A percentile compares a stretch with the other conserved stretches of the same genome.
Evolutionary conservation across 2,797 vertebrate genomes (phyloP).

Genomic region (Etheostoma nigrum): DNA sequence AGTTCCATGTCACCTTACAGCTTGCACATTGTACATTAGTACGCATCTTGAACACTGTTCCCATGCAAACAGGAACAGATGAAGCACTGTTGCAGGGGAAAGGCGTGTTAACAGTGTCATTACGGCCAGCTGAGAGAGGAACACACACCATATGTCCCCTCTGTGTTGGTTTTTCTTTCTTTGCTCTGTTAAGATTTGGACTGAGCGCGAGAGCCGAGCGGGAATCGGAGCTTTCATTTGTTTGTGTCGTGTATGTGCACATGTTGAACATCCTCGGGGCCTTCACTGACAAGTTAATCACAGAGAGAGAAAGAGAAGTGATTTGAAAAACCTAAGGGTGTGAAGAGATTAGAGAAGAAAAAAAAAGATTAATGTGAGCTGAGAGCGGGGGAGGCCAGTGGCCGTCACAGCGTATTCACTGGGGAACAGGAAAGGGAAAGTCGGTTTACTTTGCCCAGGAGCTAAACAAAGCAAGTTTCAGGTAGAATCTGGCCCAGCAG

Average conservation of each 20-base stretch:
- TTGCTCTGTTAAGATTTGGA: background rate
- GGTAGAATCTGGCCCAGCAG: background rate
- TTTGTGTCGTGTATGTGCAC: background rate
- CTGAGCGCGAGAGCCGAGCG: background rate
- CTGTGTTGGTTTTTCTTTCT: slow-evolving; percentile 13
- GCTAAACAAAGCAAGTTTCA: background rate
- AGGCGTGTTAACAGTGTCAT: slow-evolving; percentile 36
- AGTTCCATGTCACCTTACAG: background rate
- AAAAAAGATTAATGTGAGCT: background rate
- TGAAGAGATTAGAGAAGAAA: background rate
- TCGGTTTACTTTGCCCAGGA: background rate
- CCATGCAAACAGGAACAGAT: slow-evolving; percentile 25
- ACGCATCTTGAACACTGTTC: slow-evolving; percentile 5
- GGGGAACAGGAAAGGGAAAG: too few relatives aligned
- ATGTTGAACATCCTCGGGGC: background rate
- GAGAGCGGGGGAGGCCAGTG: background rate
- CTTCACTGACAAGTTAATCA: slow-evolving; percentile 39
- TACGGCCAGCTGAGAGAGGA: slow-evolving; percentile 20
- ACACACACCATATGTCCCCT: background rate
- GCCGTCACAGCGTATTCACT: slow-evolving; percentile 7
- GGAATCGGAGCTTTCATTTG: too few relatives aligned
- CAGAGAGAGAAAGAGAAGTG: background rate
- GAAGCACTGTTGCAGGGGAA: slow-evolving; percentile 31
- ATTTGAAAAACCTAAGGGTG: slow-evolving; percentile 8
- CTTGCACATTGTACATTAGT: background rate